These are phyloP conservation scores for Drosophila infuscata DNA, from an alignment of 2,888 invertebrate genomes.

Conservation along the genomic window DNA sequence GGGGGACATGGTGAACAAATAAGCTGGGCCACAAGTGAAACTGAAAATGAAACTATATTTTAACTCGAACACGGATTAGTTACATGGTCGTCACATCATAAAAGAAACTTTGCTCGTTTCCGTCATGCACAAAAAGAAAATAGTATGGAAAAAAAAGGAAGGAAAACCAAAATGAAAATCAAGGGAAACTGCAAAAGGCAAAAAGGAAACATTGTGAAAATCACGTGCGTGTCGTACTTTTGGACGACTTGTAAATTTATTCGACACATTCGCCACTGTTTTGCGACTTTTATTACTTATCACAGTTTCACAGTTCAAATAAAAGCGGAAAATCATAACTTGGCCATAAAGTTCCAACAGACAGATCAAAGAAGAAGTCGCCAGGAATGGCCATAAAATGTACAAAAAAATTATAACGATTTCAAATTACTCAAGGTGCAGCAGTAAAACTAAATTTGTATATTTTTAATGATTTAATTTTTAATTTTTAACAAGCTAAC, in stretches of 20 bases:
- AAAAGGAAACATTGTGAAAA: conserved; percentile 65
- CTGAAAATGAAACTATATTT: conserved; percentile 55
- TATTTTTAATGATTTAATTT: not conserved
- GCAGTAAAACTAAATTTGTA: conserved; percentile 4
- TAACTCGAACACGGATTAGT: conserved; percentile 23
- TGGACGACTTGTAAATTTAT: conserved; percentile 66
- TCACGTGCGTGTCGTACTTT: conserved; percentile 73
- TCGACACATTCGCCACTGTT: conserved; percentile 55
- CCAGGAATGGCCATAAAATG: conserved; percentile 33
- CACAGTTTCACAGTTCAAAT: conserved; percentile 24
- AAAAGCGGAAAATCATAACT: conserved; percentile 35
- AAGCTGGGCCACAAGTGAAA: conserved; percentile 52
- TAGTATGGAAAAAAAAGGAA: conserved; percentile 8
- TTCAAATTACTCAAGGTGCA: conserved; percentile 2
- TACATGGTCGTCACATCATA: conserved; percentile 51
- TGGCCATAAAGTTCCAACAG: conserved; percentile 47
- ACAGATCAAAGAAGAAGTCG: conserved; percentile 23
- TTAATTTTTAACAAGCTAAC: not conserved
- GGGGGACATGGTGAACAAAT: not conserved
- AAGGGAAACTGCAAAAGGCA: conserved; percentile 9
- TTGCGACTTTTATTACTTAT: conserved; percentile 49
- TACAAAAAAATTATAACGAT: conserved; percentile 16
- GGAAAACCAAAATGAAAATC: conserved; percentile 33
- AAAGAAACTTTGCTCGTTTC: conserved; percentile 66
- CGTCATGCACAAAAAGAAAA: conserved; percentile 26